A percentile compares a stretch with the other conserved stretches of the same genome.
These are phyloP conservation scores for Gerris lacustris DNA, from an alignment of 2,888 invertebrate genomes.

Conservation along the genomic window DNA sequence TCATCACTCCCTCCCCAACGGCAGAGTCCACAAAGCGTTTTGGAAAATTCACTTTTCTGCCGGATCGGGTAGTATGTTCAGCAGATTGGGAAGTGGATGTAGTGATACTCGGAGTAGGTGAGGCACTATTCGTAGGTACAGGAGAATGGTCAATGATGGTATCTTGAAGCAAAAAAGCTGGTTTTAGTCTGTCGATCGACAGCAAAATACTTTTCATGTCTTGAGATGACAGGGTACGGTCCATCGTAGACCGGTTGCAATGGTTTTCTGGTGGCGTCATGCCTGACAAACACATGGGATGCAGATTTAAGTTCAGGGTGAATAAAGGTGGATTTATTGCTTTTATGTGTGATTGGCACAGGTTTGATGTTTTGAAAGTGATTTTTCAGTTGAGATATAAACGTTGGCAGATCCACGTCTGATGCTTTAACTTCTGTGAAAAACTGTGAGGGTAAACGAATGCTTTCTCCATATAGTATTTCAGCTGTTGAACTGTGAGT, in stretches of 20 bases:
- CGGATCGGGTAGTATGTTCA: too few species aligned
- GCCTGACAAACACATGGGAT: not conserved
- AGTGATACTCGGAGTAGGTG: too few species aligned
- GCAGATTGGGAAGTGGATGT: too few species aligned
- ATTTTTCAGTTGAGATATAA: not conserved
- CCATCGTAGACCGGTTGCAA: not conserved
- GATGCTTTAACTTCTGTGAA: not conserved
- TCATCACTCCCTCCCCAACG: too few species aligned
- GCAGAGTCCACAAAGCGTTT: too few species aligned
- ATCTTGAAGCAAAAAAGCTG: too few species aligned
- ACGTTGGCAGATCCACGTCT: not conserved
- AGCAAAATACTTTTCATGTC: not conserved
- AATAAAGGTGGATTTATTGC: not conserved
- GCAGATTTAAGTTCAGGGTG: not conserved
- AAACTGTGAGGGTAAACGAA: not conserved
- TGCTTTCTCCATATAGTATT: not conserved
- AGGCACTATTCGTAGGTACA: too few species aligned
- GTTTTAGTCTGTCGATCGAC: not conserved
- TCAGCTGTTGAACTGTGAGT: not conserved
- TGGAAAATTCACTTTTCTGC: too few species aligned
- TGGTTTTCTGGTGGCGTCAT: not conserved
- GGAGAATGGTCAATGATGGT: too few species aligned
- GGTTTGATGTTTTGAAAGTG: not conserved
- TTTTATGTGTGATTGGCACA: not conserved
- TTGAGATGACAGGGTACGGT: not conserved